Base-by-base conservation (phyloP, 1,140 invertebrate genomes). In the Epicauta chinensis region DNA sequence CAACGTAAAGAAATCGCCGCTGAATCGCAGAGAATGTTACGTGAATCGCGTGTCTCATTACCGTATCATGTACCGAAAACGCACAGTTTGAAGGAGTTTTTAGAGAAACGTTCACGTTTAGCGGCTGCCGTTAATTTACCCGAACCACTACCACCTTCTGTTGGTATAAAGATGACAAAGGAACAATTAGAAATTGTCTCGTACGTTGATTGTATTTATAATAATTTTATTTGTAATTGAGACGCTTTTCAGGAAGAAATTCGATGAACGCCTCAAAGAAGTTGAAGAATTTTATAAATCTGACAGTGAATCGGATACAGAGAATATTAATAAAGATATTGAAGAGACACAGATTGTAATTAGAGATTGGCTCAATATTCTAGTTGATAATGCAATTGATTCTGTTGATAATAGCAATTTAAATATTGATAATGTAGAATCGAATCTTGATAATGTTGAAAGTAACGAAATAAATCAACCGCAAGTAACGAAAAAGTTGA, bases 51-150 rank as follows among this genome's bases (percentile, higher is more conserved):
- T 51, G 71, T 89, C 35, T 80, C 78, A 36, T 64, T 91, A 10
- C 88, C 89, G 1, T 91, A 91, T 71, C 87, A 91, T 67, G 77
- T 75, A 58, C 87, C 89, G 13, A 85, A 83, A 60, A 79, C 85
- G 55, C 73, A 82, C 35, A 80, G 78, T 12, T 69, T 91, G 2
- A 76, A 82, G 64, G 87, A 89, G 71, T 91, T 80, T 76, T 76
- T 89, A 0, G 71, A 73, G 50, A 58, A 74, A 56, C 63, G 69
- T 47, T 56, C 60, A 23, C 62, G 16, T 60, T 62, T 62, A 31
- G 36, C 59, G 31, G 37, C 49, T 37, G 30, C 57, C 4, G 41
- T 56, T n/a, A 45, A 35, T 11, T 13, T 16, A 7, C 15, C 42
- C 36, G 9, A 31, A 14, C 65, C 63, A 44, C 40, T 53, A 12